These are phyloP conservation scores for Leptothorax acervorum DNA, from an alignment of 2,888 invertebrate species.

Conservation along the genomic window DNA sequence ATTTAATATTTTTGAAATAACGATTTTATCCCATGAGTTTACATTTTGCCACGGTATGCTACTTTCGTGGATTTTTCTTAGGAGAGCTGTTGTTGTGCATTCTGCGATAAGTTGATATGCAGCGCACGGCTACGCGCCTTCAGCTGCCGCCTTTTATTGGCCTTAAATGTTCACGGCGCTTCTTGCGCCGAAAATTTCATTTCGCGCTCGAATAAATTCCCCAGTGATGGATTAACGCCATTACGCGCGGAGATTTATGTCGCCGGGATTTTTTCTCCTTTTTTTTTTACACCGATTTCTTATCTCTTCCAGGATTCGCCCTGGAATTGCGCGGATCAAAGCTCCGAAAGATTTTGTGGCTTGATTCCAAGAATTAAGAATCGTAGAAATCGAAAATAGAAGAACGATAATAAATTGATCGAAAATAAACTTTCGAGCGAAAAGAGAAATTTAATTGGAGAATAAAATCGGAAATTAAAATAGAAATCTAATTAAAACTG, in stretches of 20 bases:
- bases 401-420: background rate
- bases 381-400: background rate
- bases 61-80: background rate
- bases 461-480: background rate
- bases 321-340: constrained; percentile 1
- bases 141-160: constrained; percentile 43
- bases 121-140: background rate
- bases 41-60: background rate
- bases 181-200: constrained; percentile 51
- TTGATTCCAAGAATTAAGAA: background rate
- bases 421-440: background rate
- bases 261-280: background rate
- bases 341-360: background rate
- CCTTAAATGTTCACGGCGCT: constrained; percentile 34
- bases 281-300: constrained; percentile 35
- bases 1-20: background rate
- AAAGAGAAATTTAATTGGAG: background rate
- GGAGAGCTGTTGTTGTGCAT: constrained; percentile 26
- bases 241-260: constrained; percentile 45
- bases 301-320: background rate
- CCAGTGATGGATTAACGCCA: constrained; percentile 48
- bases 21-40: background rate
- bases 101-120: constrained; percentile 30
- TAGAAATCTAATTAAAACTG: background rate
- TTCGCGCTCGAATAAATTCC: constrained; percentile 45